Conservation (phyloP, 1,140 invertebrate genomes). For the Brachionus rubens region DNA sequence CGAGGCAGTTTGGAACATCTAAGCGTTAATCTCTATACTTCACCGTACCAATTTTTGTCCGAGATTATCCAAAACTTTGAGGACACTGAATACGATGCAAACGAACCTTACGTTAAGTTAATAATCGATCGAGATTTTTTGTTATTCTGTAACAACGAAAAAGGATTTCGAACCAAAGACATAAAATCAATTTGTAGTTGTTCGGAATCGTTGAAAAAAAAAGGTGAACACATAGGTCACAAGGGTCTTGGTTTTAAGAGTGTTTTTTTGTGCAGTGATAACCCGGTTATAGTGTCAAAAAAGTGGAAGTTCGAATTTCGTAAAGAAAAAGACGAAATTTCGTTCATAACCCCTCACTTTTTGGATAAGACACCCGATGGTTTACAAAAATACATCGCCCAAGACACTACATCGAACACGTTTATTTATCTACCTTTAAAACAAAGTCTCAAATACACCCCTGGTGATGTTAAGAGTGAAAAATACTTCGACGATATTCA, state of each 20-base stretch:
- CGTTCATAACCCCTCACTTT: conserved; percentile 12
- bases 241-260: conserved; percentile 37
- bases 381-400: not conserved
- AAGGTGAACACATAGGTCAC: conserved; percentile 39
- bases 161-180: conserved; percentile 2
- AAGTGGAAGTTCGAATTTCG: conserved; percentile 13
- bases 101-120: not conserved
- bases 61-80: conserved; percentile 39
- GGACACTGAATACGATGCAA: not conserved
- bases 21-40: conserved; percentile 18
- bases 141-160: conserved; percentile 39
- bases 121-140: conserved; percentile 23
- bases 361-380: not conserved
- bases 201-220: not conserved
- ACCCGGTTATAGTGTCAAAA: conserved; percentile 6
- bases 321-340: conserved; percentile 32
- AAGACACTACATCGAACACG: not conserved
- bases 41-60: conserved; percentile 18
- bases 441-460: not conserved
- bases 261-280: conserved; percentile 10
- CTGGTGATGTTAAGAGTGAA: not conserved
- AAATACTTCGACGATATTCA: conserved; percentile 1
- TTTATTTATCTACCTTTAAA: conserved; percentile 24
- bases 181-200: conserved; percentile 10
- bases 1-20: conserved; percentile 19